These are phyloP conservation scores for Neoseiulus cucumeris DNA, from an alignment of 1,140 invertebrate genomes.

Conservation along the genomic window DNA sequence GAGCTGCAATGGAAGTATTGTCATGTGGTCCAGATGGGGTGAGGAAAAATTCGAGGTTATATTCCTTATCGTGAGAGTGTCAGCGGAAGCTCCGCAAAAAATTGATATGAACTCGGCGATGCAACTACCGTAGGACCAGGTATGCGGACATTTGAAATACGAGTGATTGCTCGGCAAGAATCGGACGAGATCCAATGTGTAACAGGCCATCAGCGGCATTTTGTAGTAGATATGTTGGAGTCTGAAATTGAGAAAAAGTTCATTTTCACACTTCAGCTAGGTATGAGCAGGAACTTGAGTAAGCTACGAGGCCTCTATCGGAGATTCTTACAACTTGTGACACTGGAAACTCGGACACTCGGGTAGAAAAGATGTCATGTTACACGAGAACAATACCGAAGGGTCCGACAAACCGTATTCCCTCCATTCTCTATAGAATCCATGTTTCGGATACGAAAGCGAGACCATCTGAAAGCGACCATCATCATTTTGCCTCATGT, in stretches of 20 bases:
- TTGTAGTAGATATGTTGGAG: neutral
- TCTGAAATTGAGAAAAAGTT: neutral
- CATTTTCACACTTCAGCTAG: too few species aligned
- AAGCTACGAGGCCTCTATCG: too few species aligned
- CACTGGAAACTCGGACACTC: neutral
- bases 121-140: neutral
- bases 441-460: neutral
- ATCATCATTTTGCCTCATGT: too few species aligned
- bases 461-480: neutral
- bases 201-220: neutral
- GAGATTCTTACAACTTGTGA: neutral
- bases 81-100: too few species aligned
- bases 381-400: too few species aligned
- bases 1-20: too few species aligned
- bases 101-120: too few species aligned
- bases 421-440: neutral
- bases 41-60: too few species aligned
- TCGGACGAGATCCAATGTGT: neutral
- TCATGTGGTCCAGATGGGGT: too few species aligned
- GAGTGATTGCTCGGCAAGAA: neutral
- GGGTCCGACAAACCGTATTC: too few species aligned
- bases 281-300: too few species aligned
- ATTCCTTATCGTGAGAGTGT: too few species aligned
- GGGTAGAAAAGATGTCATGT: neutral
- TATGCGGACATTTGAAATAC: neutral